phyloP scores from a whole-genome alignment of 2,888 invertebrate species.

The Plagiodera versicolora region DNA sequence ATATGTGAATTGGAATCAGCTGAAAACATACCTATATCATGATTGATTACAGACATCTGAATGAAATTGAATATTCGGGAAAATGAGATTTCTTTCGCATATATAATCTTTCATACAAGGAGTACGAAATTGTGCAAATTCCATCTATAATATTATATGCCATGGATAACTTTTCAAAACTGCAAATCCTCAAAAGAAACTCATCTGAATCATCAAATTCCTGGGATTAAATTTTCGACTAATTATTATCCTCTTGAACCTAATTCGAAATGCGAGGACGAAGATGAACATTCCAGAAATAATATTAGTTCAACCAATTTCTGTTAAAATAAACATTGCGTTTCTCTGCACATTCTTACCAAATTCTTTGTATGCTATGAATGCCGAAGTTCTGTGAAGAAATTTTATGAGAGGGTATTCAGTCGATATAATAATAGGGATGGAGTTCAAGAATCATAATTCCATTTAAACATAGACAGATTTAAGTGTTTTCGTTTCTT shows the following conservation, averaged over 20 bases:
- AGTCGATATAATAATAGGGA: neutral
- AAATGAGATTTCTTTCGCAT: too few species aligned
- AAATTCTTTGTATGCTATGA: neutral
- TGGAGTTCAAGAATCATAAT: constrained; percentile 9
- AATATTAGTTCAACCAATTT: neutral
- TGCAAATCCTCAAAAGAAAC: neutral
- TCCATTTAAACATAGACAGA: constrained; percentile 16
- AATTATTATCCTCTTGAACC: neutral
- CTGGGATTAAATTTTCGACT: neutral
- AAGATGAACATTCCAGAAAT: neutral
- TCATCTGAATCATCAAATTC: neutral
- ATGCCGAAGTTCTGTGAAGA: neutral
- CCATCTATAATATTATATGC: too few species aligned
- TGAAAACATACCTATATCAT: too few species aligned
- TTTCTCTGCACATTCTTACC: neutral
- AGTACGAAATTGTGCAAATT: too few species aligned
- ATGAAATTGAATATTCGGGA: too few species aligned
- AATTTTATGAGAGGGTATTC: neutral
- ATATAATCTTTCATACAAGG: too few species aligned
- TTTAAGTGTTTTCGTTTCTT: constrained; percentile 23
- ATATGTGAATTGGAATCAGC: too few species aligned
- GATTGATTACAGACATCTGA: too few species aligned
- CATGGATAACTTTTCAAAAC: too few species aligned
- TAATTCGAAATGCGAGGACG: neutral
- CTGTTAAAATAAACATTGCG: neutral